phyloP scores from a whole-genome alignment of 92 coral and sea anemone genomes.

The Plumapathes pennacea region DNA sequence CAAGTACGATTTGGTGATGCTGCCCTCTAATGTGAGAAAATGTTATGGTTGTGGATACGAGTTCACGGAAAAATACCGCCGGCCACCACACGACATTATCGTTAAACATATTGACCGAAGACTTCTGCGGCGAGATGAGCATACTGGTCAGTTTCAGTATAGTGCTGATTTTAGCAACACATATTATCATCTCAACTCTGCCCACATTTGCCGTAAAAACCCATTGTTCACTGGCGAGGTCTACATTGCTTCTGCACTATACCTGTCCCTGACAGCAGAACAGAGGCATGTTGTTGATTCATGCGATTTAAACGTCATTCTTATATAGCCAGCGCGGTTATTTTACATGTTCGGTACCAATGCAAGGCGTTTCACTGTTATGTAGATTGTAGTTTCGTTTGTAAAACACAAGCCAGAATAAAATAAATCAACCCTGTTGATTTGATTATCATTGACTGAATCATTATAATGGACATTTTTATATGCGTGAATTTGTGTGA shows the following conservation, averaged over 20 bases:
- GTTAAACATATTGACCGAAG: slow-evolving; percentile 33
- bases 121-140: background rate
- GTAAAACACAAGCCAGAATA: too few relatives aligned
- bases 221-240: slow-evolving; percentile 37
- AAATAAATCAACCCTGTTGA: too few relatives aligned
- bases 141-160: slow-evolving; percentile 12
- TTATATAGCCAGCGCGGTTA: too few relatives aligned
- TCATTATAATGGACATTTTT: too few relatives aligned
- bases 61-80: slow-evolving; percentile 18
- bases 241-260: background rate
- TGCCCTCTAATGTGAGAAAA: slow-evolving; percentile 25
- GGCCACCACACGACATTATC: slow-evolving; percentile 9
- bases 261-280: background rate
- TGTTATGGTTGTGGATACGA: slow-evolving; percentile 55
- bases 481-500: too few relatives aligned
- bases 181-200: slow-evolving; percentile 3
- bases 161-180: slow-evolving; percentile 32
- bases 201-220: slow-evolving; percentile 25
- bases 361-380: too few relatives aligned
- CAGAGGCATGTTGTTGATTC: background rate
- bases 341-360: too few relatives aligned
- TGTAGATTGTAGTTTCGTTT: too few relatives aligned
- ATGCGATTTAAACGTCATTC: background rate
- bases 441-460: too few relatives aligned
- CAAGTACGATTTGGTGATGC: background rate